These are phyloP conservation scores for Plotosus lineatus DNA, from an alignment of 2,113 vertebrate genomes.

Conservation along the genomic window DNA sequence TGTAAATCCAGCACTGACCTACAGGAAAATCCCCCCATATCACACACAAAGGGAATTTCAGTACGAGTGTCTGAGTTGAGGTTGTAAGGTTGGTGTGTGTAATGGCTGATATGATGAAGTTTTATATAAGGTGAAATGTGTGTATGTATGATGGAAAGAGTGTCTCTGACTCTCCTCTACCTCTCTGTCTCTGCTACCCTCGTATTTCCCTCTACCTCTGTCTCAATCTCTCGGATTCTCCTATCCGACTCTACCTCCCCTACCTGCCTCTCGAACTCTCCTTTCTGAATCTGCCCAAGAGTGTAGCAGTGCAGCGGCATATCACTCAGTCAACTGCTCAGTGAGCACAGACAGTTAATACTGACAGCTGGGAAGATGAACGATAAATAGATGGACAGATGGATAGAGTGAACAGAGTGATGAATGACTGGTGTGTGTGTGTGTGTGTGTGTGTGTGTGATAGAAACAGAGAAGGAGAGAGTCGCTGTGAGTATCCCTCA, in stretches of 20 bases:
- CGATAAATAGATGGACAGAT: neutral
- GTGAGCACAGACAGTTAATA: neutral
- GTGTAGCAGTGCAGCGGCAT: neutral
- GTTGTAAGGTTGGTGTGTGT: neutral
- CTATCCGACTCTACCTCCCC: too few relatives aligned
- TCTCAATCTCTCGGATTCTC: too few relatives aligned
- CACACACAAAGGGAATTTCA: neutral
- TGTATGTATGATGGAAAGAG: too few relatives aligned
- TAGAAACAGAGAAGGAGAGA: neutral
- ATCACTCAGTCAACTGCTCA: neutral
- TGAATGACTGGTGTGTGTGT: slow-evolving; percentile 40
- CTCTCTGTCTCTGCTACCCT: too few relatives aligned
- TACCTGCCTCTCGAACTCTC: too few relatives aligned
- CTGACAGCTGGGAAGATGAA: slow-evolving; percentile 2
- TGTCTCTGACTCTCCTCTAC: too few relatives aligned
- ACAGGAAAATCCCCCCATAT: slow-evolving; percentile 4
- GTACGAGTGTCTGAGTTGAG: neutral
- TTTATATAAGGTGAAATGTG: neutral
- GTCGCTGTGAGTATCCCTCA: slow-evolving; percentile 35
- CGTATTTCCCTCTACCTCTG: too few relatives aligned
- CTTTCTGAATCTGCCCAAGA: neutral
- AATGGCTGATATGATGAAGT: neutral
- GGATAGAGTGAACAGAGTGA: slow-evolving; percentile 14
- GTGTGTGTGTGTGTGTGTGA: slow-evolving; percentile 21
- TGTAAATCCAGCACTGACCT: slow-evolving; percentile 35